These are phyloP conservation scores for Drosophila pectinifera DNA, from an alignment of 1,140 invertebrate genomes.

Conservation along the genomic window DNA sequence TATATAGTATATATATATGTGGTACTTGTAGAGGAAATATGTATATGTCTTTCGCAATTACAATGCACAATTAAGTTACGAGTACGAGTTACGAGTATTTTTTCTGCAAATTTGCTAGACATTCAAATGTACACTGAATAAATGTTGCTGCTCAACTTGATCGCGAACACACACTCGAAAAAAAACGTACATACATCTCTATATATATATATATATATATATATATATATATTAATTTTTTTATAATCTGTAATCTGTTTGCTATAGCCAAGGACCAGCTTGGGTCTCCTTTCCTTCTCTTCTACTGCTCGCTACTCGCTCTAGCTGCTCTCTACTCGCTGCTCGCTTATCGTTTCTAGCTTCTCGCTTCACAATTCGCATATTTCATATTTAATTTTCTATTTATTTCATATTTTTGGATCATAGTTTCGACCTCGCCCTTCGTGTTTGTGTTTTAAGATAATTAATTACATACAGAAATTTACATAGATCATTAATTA, in stretches of 20 bases:
- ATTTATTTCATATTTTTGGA: neutral
- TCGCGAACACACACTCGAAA: slow-evolving; percentile 20
- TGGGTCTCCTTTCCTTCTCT: slow-evolving; percentile 40
- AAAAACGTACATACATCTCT: slow-evolving; percentile 36
- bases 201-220: neutral
- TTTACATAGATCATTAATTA: slow-evolving; percentile 65
- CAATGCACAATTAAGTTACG: slow-evolving; percentile 42
- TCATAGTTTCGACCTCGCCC: slow-evolving; percentile 9
- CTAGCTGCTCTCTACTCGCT: neutral
- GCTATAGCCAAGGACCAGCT: slow-evolving; percentile 66
- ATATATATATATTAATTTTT: neutral
- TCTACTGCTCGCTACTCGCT: neutral
- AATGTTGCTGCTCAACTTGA: slow-evolving; percentile 1
- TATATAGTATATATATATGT: slow-evolving; percentile 29
- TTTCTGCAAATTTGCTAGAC: slow-evolving; percentile 46
- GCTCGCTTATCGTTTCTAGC: neutral
- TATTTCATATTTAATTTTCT: slow-evolving; percentile 13
- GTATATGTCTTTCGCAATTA: slow-evolving; percentile 45
- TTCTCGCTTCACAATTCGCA: neutral
- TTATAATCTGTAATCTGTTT: slow-evolving; percentile 1
- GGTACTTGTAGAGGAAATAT: slow-evolving; percentile 27
- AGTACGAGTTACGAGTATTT: slow-evolving; percentile 22
- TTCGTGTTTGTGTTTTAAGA: slow-evolving; percentile 21
- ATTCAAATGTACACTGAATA: slow-evolving; percentile 50
- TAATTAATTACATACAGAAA: slow-evolving; percentile 77